Base-by-base conservation (phyloP, 2,888 invertebrate genomes). In the Adineta ricciae region DNA sequence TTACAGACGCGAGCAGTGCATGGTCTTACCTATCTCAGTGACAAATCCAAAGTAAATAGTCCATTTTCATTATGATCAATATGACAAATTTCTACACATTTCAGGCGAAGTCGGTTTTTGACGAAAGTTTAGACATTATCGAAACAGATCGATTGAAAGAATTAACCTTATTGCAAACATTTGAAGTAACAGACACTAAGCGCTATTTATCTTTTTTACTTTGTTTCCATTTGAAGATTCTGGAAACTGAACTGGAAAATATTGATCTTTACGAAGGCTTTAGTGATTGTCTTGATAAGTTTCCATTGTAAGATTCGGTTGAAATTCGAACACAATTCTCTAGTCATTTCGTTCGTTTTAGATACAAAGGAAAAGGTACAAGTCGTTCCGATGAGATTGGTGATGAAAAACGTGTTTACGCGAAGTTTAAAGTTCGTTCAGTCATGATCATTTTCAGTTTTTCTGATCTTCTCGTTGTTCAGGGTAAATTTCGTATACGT, bases 231-330 rank as follows among this genome's bases (percentile, higher is more conserved):
- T 89, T 83, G n/a, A 89, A 95, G 94, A 93, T 96, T 83, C 95
- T 93, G 90, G 94, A 94, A 0, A 94, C 93, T 87, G 96, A 96
- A 89, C 91, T 96, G 49, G 96, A 96, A 90, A 92, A 92, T 2
- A 93, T 94, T 86, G 90, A 92, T 0, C 95, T 95, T 88, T 96
- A 93, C 88, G 93, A 94, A 86, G 93, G 94, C 84, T 96, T 96
- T 89, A 94, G 94, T 87, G 96, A 96, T 90, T 96, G 95, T 95
- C 92, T 96, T 7, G 94, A 95, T 87, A 94, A 95, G 0, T 96
- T 95, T 89, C 94, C 95, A 86, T 91, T 96, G 0, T 95, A 94
- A 89, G n/a, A 27, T 64, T 64, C 0, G 32, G 14, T 64, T 14
- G 4, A 32, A 64, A 16, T 32, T 11, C 4, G 4, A n/a, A 32